Base-by-base conservation (phyloP, 2,888 invertebrate species). In the Drosophila demipolita region DNA sequence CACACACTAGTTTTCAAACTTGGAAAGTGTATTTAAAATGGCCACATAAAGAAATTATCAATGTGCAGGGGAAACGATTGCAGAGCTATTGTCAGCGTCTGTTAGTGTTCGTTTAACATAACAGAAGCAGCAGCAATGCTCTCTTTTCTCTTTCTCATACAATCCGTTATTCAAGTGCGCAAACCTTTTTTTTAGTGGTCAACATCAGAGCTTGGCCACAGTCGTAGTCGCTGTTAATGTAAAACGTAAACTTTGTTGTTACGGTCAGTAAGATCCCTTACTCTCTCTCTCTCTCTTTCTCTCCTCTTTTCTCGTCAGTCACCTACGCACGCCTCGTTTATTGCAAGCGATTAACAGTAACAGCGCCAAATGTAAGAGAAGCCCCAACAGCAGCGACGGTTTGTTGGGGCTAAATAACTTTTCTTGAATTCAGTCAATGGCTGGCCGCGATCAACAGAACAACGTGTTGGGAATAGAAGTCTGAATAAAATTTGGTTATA, bases 391-490 rank as follows among this genome's bases (percentile, higher is more conserved):
- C 76, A 64, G 55, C 68, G 55, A 49, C 65, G 67, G 61, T 72
- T 79, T 75, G 67, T 79, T 87, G 87, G 82, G 83, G 72, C 65
- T 77, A 82, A 82, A 77, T 82, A 82, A 84, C 82, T 77, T 80
- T 83, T 83, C 78, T 78, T 81, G 78, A 89, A 86, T 82, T 91
- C 90, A 91, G 90, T 91, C 88, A 82, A 82, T 83, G 85, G 75
- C 83, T 82, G 86, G 73, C 82, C 90, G 91, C 91, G 91, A 89
- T 88, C 90, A 83, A 66, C 73, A 35, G 65, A 74, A 75, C 82
- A 78, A 81, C 83, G 79, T 74, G 62, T 53, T 36, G 8, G 1
- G 45, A 49, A 45, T 17, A 58, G 36, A 48, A 58, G 15, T 35
- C 17, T 49, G 40, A 4, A 57, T 20, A 20, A 23, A 55, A 66